These are phyloP conservation scores for Rhodophaea formosa DNA, from an alignment of 2,888 invertebrate genomes.

Conservation along the genomic window DNA sequence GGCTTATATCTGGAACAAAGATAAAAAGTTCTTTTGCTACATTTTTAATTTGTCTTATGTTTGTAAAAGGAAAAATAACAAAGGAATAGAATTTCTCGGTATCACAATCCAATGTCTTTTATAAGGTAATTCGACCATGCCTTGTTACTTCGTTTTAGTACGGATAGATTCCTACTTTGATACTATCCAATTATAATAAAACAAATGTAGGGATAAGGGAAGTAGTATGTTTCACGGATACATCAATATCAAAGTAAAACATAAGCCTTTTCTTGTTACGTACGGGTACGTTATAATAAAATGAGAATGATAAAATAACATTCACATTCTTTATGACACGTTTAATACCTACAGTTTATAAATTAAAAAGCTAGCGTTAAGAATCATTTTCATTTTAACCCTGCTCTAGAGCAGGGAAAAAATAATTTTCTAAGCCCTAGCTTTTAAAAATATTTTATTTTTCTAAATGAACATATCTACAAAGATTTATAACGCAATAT, in stretches of 20 bases:
- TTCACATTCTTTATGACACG: too few relatives aligned
- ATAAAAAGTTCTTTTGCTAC: too few relatives aligned
- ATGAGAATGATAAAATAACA: too few relatives aligned
- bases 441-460: too few relatives aligned
- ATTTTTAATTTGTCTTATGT: neutral
- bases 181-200: constrained; percentile 15
- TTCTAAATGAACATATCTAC: too few relatives aligned
- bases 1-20: too few relatives aligned
- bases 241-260: neutral
- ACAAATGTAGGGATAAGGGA: constrained; percentile 2
- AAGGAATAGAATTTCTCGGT: neutral
- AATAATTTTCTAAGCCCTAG: too few relatives aligned
- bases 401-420: too few relatives aligned
- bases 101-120: neutral
- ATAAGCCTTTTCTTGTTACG: neutral
- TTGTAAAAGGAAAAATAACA: neutral
- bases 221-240: neutral
- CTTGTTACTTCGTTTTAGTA: constrained; percentile 5
- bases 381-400: too few relatives aligned
- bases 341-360: too few relatives aligned
- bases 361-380: too few relatives aligned
- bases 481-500: too few relatives aligned
- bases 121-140: neutral
- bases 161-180: neutral
- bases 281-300: neutral